Percentiles rank a stretch among this genome's conserved stretches.
phyloP scores from a whole-genome alignment of 1,140 invertebrate species.

The Alviniconcha marisindica region DNA sequence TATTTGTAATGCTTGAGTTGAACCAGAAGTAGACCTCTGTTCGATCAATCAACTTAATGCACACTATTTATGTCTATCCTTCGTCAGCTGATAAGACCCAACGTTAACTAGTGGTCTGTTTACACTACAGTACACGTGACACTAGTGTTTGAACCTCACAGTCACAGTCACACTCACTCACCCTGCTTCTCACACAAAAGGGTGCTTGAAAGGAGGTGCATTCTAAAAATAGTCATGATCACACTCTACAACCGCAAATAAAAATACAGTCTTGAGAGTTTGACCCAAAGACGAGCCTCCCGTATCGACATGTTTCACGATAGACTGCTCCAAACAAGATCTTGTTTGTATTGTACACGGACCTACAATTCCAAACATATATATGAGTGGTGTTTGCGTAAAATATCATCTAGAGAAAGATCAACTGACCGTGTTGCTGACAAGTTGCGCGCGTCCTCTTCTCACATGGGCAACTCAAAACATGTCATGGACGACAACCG shows the following conservation, averaged over 20 bases:
- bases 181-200: too few species aligned
- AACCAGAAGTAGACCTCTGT: too few species aligned
- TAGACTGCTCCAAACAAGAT: neutral
- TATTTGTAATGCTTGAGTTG: too few species aligned
- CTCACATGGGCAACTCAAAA: conserved; percentile 13
- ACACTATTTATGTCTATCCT: too few species aligned
- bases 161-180: too few species aligned
- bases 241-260: neutral
- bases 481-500: neutral
- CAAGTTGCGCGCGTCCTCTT: neutral
- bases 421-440: neutral
- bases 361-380: neutral
- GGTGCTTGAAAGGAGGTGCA: too few species aligned
- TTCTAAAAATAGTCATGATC: conserved; percentile 2
- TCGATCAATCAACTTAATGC: too few species aligned
- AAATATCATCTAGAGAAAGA: neutral
- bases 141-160: too few species aligned
- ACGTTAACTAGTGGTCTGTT: too few species aligned
- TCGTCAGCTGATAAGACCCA: too few species aligned
- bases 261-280: neutral
- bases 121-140: too few species aligned
- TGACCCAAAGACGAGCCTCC: neutral
- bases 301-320: neutral
- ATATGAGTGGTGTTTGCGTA: neutral
- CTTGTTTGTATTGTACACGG: neutral